phyloP scores from a whole-genome alignment of 2,888 invertebrate species.

The Eristalinus aeneus region DNA sequence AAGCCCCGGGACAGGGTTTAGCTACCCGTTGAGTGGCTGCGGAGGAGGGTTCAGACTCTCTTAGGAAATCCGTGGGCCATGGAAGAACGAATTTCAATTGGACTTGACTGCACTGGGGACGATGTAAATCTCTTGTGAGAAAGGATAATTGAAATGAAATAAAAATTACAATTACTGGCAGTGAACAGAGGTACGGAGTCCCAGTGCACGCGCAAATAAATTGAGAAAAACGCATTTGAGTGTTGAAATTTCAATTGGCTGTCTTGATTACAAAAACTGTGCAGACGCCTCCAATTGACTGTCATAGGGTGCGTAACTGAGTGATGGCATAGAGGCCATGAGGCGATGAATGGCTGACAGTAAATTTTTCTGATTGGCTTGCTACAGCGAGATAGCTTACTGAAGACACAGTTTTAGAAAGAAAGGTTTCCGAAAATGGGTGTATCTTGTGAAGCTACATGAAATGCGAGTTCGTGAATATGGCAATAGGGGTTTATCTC shows the following conservation, averaged over 20 bases:
- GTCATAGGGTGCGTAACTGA: slow-evolving; percentile 6
- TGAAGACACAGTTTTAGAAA: too few relatives aligned
- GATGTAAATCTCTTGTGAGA: not conserved
- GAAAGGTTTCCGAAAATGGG: too few relatives aligned
- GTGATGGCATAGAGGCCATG: not conserved
- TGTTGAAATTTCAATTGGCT: slow-evolving; percentile 31
- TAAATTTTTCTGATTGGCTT: too few relatives aligned
- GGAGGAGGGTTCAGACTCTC: not conserved
- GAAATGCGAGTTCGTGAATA: too few relatives aligned
- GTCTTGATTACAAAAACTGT: not conserved
- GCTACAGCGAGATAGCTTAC: too few relatives aligned
- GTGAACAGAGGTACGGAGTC: slow-evolving; percentile 2
- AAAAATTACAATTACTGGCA: not conserved
- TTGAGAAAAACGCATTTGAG: slow-evolving; percentile 16
- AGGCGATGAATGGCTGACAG: too few relatives aligned
- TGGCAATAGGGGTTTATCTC: not conserved
- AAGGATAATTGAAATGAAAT: slow-evolving; percentile 38
- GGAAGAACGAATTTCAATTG: not conserved
- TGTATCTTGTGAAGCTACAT: too few relatives aligned
- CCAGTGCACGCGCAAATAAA: slow-evolving; percentile 17
- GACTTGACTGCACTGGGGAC: not conserved
- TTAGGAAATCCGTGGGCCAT: not conserved
- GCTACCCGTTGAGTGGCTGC: not conserved
- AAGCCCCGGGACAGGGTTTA: not conserved
- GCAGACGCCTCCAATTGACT: not conserved